A percentile compares a stretch with the other conserved stretches of the same genome.
Conservation (phyloP, 2,888 invertebrate species). For the Nudaria mundana region DNA sequence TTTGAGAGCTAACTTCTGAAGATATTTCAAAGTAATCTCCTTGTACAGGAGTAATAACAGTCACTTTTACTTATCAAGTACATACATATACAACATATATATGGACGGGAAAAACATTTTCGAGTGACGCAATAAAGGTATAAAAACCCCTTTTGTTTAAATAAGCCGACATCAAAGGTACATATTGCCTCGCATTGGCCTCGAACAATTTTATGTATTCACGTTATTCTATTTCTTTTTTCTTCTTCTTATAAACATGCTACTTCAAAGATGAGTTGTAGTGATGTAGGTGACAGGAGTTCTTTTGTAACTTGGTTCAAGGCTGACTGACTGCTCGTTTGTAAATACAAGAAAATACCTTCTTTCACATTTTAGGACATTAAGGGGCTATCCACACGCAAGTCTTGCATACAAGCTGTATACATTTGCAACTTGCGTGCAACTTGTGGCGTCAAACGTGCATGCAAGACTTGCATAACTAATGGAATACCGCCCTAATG, state of each 20-base stretch:
- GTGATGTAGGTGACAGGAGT: slow-evolving; percentile 5
- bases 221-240: slow-evolving; percentile 20
- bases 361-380: too few relatives aligned
- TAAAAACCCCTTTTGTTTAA: slow-evolving; percentile 62
- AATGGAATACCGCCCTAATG: too few relatives aligned
- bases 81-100: slow-evolving; percentile 35
- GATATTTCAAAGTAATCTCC: neutral
- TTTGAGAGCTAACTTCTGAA: neutral
- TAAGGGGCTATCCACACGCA: too few relatives aligned
- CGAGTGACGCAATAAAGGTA: slow-evolving; percentile 59
- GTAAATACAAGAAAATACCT: too few relatives aligned
- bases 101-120: slow-evolving; percentile 41
- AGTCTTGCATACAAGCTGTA: too few relatives aligned
- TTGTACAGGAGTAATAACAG: slow-evolving; percentile 9
- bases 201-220: slow-evolving; percentile 48
- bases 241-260: slow-evolving; percentile 10
- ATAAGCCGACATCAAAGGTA: slow-evolving; percentile 70
- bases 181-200: slow-evolving; percentile 52
- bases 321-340: too few relatives aligned
- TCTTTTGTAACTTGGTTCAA: neutral
- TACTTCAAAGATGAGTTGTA: slow-evolving; percentile 12
- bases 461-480: too few relatives aligned
- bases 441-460: too few relatives aligned
- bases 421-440: too few relatives aligned
- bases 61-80: slow-evolving; percentile 26